Conservation (phyloP, 2,888 invertebrate species). For the Proisotoma minuta region DNA sequence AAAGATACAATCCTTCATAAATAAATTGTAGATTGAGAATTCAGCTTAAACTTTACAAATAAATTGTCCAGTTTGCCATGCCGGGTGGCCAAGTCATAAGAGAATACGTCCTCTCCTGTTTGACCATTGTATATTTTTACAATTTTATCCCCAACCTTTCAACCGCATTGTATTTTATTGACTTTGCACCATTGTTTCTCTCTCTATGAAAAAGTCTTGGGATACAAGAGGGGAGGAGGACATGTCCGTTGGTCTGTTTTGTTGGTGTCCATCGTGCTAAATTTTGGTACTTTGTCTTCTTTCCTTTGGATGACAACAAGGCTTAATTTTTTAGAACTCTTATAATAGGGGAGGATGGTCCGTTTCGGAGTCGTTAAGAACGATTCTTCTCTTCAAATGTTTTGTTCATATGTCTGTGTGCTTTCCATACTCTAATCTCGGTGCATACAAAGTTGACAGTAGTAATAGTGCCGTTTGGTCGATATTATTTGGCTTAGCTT, state of each 20-base stretch:
- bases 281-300: neutral
- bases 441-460: no score
- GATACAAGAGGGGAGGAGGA: neutral
- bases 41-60: no score
- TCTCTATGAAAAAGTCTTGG: neutral
- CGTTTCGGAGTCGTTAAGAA: neutral
- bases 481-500: no score
- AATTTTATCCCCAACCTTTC: neutral
- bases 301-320: neutral
- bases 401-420: no score
- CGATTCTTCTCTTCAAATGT: no score
- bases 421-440: no score
- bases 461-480: neutral
- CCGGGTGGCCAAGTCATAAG: no score
- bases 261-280: neutral
- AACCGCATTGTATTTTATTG: neutral
- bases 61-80: no score
- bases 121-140: slow-evolving; percentile 1
- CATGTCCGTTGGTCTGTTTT: neutral
- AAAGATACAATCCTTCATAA: no score
- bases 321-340: neutral
- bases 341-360: neutral
- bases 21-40: no score
- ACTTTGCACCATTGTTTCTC: neutral
- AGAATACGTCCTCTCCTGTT: slow-evolving; percentile 10